phyloP scores from a whole-genome alignment of 2,888 invertebrate genomes.

The Chesias legatella region DNA sequence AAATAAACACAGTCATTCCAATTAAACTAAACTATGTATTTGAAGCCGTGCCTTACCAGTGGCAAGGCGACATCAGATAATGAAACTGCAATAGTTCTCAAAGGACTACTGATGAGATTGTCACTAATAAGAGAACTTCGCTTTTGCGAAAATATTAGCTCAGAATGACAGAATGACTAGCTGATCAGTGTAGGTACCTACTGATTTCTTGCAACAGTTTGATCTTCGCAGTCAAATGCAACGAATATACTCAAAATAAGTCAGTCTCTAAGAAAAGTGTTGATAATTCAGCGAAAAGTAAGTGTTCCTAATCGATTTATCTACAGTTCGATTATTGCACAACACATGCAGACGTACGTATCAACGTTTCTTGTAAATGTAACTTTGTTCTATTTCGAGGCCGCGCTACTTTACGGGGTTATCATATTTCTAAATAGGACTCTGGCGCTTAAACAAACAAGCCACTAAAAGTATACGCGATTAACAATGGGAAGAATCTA shows the following conservation, averaged over 20 bases:
- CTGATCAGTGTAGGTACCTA: too few relatives aligned
- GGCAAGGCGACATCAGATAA: too few relatives aligned
- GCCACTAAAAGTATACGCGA: constrained; percentile 16
- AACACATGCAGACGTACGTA: constrained; percentile 76
- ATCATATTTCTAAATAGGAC: constrained; percentile 25
- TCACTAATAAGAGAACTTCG: too few relatives aligned
- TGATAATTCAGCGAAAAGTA: constrained; percentile 66
- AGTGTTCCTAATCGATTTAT: constrained; percentile 50
- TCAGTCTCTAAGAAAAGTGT: constrained; percentile 62
- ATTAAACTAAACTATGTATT: too few relatives aligned
- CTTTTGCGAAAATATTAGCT: too few relatives aligned
- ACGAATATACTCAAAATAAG: constrained; percentile 36
- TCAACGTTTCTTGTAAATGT: constrained; percentile 55
- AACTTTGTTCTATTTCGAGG: constrained; percentile 28
- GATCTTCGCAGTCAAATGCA: constrained; percentile 9
- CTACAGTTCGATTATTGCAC: constrained; percentile 73
- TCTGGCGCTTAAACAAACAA: constrained; percentile 20
- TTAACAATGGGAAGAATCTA: constrained; percentile 24
- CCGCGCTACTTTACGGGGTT: constrained; percentile 30
- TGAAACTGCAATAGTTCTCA: too few relatives aligned
- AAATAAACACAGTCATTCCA: too few relatives aligned
- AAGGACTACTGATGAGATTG: too few relatives aligned
- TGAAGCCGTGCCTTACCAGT: too few relatives aligned
- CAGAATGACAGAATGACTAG: too few relatives aligned
- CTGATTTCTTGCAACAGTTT: too few relatives aligned